These are phyloP conservation scores for Caenorhabditis becei DNA, from an alignment of 2,888 invertebrate species.

Conservation along the genomic window DNA sequence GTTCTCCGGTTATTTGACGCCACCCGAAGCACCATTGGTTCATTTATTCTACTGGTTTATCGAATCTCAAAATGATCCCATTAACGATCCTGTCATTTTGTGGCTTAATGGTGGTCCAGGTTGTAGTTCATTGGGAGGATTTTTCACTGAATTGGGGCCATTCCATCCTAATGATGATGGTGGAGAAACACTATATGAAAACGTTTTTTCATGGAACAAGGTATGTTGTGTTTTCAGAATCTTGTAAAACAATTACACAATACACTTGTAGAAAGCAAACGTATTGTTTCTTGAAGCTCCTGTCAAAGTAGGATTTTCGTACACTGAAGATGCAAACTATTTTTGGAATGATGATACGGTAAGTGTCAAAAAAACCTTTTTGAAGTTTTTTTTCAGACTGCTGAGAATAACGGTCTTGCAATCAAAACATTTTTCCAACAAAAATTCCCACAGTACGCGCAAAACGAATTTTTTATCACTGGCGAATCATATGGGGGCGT, in stretches of 20 bases:
- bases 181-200: constrained; percentile 77
- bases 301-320: constrained; percentile 84
- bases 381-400: constrained; percentile 78
- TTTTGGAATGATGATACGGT: constrained; percentile 68
- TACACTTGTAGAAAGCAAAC: constrained; percentile 81
- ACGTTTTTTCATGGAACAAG: constrained; percentile 81
- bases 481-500: constrained; percentile 78
- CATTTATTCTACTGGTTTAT: constrained; percentile 70
- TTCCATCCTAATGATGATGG: constrained; percentile 72
- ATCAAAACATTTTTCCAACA: constrained; percentile 82
- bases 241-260: not conserved
- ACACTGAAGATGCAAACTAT: constrained; percentile 78
- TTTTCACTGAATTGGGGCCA: constrained; percentile 75
- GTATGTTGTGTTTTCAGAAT: constrained; percentile 60
- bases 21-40: constrained; percentile 52
- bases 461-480: constrained; percentile 82
- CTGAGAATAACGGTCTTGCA: constrained; percentile 83
- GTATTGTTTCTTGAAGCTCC: constrained; percentile 84
- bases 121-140: constrained; percentile 82
- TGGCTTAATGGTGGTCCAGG: constrained; percentile 84
- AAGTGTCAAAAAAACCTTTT: not conserved
- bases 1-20: constrained; percentile 69
- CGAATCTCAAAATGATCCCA: constrained; percentile 79
- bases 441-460: constrained; percentile 82
- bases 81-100: constrained; percentile 81